Evolutionary conservation across 1,140 invertebrate species (phyloP), one percentile per base, ranked within the genome.

Genomic region (Halesus radiatus): DNA sequence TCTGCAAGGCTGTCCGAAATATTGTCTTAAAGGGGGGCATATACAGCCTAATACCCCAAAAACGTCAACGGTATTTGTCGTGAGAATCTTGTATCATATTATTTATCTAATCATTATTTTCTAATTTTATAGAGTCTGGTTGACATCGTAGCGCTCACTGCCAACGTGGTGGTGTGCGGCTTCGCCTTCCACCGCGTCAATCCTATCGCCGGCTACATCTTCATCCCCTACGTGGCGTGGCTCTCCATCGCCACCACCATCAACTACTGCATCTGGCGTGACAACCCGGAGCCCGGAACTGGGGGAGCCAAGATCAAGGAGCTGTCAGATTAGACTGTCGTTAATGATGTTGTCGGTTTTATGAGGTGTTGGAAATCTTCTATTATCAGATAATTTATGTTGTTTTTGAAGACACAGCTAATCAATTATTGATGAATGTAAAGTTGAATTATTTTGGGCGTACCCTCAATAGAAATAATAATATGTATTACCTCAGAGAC

Each of bases 171-270:
- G 1, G 92, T 91, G 0, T 92, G 93, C 37, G 92, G 92, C 0
- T 85, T 92, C 2, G 85, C 91, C 0, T 97, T 97, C 87, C 91
- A 92, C 79, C 85, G 89, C 23, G 89, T 96, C 0, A 95, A 95
- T 85, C 88, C 87, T 56, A 89, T 90, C 1, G 96, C 96, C 8
- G 93, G 93, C 1, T 90, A 90, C 45, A 84, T 98, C 16, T 91
- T 96, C 86, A 70, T 95, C 52, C 96, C 96, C 0, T 97, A 97
- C 85, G 85, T 96, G 3, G 92, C 91, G 2, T 98, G 96, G 95
- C 86, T 93, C n/a, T 90, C 91, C 3, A 90, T 95, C 75, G 95
- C 95, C 13, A 88, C 91, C 52, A 89, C 90, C 2, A 87, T 96
- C 0, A 94, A 92, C 78, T 95, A 93, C 80, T 88, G 86, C 29